These are phyloP conservation scores for Pinctada fucata DNA, from an alignment of 2,888 invertebrate genomes.

Conservation along the genomic window DNA sequence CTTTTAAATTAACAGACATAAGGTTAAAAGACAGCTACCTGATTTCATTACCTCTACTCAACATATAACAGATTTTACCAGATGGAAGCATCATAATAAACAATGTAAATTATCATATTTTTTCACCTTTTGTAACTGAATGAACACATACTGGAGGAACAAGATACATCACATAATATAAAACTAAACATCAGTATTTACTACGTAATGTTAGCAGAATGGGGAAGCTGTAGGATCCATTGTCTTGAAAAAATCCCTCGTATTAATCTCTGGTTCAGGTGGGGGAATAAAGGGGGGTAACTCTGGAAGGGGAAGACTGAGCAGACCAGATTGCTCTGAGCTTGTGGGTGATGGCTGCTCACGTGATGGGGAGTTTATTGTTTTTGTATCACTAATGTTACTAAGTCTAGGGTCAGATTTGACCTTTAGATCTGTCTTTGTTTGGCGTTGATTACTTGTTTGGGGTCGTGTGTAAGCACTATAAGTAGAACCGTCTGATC, in stretches of 20 bases:
- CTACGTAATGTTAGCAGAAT: constrained; percentile 66
- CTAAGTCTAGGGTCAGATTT: constrained; percentile 39
- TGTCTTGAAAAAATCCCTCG: constrained; percentile 77
- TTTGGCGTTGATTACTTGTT: constrained; percentile 36
- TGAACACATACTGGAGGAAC: too few species aligned
- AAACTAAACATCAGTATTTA: too few species aligned
- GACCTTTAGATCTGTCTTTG: constrained; percentile 31
- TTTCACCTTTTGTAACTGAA: too few species aligned
- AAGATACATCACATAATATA: too few species aligned
- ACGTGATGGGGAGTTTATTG: not conserved
- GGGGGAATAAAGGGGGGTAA: constrained; percentile 37
- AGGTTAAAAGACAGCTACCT: too few species aligned
- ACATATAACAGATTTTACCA: too few species aligned
- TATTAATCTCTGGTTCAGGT: constrained; percentile 57
- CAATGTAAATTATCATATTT: too few species aligned
- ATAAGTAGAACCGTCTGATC: constrained; percentile 46
- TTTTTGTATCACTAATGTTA: constrained; percentile 8
- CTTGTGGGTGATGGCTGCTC: not conserved
- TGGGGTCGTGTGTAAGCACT: constrained; percentile 70
- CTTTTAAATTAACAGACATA: too few species aligned
- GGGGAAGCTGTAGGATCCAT: constrained; percentile 78
- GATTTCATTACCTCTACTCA: too few species aligned
- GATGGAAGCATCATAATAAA: too few species aligned
- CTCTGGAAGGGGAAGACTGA: constrained; percentile 22
- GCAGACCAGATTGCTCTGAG: not conserved